Evolutionary conservation across 30 jellyfish, hydroid and myxozoan genomes (phyloP).

Genomic region (Rhopilema esculentum): DNA sequence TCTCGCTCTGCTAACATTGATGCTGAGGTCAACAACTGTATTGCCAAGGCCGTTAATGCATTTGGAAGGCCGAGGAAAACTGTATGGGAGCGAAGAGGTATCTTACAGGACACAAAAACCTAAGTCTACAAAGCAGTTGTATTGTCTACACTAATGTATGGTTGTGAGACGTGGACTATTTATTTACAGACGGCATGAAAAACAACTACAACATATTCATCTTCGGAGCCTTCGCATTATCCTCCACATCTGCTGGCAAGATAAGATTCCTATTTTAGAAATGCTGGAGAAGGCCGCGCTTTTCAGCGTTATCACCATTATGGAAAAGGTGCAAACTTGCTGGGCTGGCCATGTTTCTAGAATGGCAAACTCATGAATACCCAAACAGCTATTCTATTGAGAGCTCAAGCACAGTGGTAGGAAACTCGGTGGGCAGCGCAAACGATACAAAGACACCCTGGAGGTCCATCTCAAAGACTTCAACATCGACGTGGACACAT

Average conservation of each 20-base stretch:
- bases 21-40: background rate
- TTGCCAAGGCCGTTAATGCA: conserved; percentile 1
- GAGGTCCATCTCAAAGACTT: conserved; percentile 20
- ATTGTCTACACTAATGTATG: conserved; percentile 15
- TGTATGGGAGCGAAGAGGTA: background rate
- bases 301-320: background rate
- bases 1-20: background rate
- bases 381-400: too few species aligned
- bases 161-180: conserved; percentile 3
- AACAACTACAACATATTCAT: background rate
- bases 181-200: background rate
- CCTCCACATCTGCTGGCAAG: conserved; percentile 17
- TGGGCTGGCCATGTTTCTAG: conserved; percentile 5
- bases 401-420: too few species aligned
- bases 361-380: too few species aligned
- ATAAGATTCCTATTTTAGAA: conserved; percentile 9
- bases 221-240: background rate
- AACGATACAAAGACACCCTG: conserved; percentile 21
- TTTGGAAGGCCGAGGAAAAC: background rate
- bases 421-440: too few species aligned
- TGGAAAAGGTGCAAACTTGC: background rate
- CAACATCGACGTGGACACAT: conserved; percentile 5
- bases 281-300: background rate
- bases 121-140: conserved; percentile 23
- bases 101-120: background rate